Evolutionary conservation across 2,888 invertebrate species (phyloP).

Genomic region (Tetranychus piercei): DNA sequence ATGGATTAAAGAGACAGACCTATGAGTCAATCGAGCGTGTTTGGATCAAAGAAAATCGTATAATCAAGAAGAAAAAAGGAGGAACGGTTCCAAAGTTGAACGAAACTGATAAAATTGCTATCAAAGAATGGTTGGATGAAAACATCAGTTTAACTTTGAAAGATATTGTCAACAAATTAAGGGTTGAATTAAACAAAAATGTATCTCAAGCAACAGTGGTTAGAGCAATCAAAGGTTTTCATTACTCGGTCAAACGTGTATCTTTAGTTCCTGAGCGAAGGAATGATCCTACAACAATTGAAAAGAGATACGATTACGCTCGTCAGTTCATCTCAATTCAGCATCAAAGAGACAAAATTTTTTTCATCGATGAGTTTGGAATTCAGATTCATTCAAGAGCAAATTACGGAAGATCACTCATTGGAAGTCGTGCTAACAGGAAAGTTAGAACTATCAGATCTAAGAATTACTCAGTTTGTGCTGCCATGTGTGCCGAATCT

Average conservation of each 20-base stretch:
- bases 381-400: not conserved
- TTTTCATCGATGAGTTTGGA: slow-evolving; percentile 2
- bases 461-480: not conserved
- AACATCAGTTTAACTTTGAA: not conserved
- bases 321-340: not conserved
- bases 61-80: not conserved
- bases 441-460: not conserved
- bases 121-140: not conserved
- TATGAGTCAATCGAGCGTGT: not conserved
- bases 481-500: not conserved
- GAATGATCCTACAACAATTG: not conserved
- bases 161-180: not conserved
- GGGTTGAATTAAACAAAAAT: not conserved
- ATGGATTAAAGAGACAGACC: not conserved
- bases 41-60: not conserved
- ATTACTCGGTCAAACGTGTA: not conserved
- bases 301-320: slow-evolving; percentile 1
- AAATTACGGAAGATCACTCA: not conserved
- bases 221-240: not conserved
- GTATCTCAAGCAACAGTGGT: not conserved
- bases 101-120: not conserved
- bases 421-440: not conserved
- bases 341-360: not conserved
- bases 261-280: not conserved
- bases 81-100: not conserved